These are phyloP conservation scores for Yponomeuta plumbellus DNA, from an alignment of 2,888 invertebrate species.

Conservation along the genomic window DNA sequence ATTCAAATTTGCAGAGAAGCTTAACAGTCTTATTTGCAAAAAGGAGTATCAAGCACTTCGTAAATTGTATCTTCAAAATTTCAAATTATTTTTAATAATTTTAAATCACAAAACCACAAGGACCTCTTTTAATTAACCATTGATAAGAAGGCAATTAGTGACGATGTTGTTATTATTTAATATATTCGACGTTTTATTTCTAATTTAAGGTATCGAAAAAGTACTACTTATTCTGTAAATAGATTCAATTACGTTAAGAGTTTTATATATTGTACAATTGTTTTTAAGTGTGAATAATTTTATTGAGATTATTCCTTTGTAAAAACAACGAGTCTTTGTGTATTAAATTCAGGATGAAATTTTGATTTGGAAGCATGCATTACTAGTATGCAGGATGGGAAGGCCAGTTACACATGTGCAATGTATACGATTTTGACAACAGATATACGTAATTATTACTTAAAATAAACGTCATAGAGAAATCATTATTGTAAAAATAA, in stretches of 20 bases:
- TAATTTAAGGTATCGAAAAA: conserved; percentile 67
- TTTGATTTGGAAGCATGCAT: conserved; percentile 35
- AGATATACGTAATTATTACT: conserved; percentile 73
- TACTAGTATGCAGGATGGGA: conserved; percentile 44
- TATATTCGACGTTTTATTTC: conserved; percentile 76
- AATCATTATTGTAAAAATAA: conserved; percentile 60
- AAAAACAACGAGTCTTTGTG: conserved; percentile 54
- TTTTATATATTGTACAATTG: conserved; percentile 70
- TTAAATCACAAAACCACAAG: conserved; percentile 74
- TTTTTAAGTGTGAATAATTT: conserved; percentile 76
- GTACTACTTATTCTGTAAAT: conserved; percentile 65
- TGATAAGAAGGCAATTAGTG: conserved; percentile 76
- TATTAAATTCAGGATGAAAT: conserved; percentile 15
- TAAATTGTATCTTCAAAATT: conserved; percentile 23
- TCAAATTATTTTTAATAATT: conserved; percentile 42
- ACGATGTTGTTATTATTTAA: conserved; percentile 73
- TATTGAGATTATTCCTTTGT: conserved; percentile 58
- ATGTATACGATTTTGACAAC: conserved; percentile 77
- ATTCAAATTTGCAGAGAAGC: no score
- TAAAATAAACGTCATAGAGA: conserved; percentile 68
- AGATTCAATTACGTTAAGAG: conserved; percentile 68
- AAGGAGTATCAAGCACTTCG: conserved; percentile 43
- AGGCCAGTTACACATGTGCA: conserved; percentile 76
- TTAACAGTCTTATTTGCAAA: background rate
- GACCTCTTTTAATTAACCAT: conserved; percentile 78